Conservation (phyloP, 2,888 invertebrate species). For the Aelia acuminata region DNA sequence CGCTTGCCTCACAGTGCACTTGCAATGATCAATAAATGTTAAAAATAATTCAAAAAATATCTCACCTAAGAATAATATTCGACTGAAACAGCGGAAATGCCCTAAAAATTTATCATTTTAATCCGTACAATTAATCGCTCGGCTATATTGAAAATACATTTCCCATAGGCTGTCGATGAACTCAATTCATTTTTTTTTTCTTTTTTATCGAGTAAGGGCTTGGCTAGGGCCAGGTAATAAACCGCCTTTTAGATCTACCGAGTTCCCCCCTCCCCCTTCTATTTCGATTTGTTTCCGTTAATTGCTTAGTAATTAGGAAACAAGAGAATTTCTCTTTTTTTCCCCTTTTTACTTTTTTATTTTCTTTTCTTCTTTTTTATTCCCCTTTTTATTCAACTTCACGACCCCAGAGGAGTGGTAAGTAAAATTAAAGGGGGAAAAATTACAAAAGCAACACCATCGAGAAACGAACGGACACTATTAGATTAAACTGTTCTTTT, state of each 20-base stretch:
- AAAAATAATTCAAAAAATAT: not conserved
- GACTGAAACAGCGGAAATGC: not conserved
- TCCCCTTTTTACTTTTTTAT: not conserved
- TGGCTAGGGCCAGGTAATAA: slow-evolving; percentile 5
- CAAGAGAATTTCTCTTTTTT: slow-evolving; percentile 11
- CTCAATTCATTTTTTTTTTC: not conserved
- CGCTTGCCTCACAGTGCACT: too few species aligned
- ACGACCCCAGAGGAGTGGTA: not conserved
- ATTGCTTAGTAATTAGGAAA: slow-evolving; percentile 46
- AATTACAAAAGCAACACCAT: not conserved
- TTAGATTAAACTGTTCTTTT: slow-evolving; percentile 8
- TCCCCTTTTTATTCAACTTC: not conserved
- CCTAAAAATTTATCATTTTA: slow-evolving; percentile 4
- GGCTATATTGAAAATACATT: not conserved
- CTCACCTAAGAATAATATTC: not conserved
- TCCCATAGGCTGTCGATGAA: not conserved
- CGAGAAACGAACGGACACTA: not conserved
- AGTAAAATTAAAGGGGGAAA: not conserved
- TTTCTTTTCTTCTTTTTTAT: not conserved
- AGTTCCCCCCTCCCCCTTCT: not conserved
- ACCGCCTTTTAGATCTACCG: slow-evolving; percentile 33
- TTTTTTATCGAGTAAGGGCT: not conserved
- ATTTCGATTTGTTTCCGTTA: slow-evolving; percentile 17
- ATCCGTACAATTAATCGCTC: not conserved
- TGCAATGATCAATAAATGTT: not conserved